Percentiles rank a stretch among this genome's conserved stretches.
phyloP scores from a whole-genome alignment of 2,888 invertebrate species.

The Spodoptera littoralis region DNA sequence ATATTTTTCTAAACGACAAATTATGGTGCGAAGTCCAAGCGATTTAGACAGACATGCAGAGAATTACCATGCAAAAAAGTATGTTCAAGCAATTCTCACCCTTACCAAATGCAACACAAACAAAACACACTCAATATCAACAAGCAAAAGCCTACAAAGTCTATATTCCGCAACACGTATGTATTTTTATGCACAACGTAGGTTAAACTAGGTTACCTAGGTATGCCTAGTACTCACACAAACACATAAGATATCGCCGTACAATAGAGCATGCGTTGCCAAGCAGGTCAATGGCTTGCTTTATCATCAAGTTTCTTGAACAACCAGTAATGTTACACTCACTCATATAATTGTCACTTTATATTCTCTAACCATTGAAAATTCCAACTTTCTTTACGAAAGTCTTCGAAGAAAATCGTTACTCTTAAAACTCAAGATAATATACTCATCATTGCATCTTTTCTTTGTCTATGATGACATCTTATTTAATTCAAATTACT shows the following conservation, averaged over 20 bases:
- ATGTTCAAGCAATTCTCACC: too few relatives aligned
- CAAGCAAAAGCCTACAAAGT: neutral
- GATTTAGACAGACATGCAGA: too few relatives aligned
- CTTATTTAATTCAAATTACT: too few relatives aligned
- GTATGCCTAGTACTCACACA: constrained; percentile 10
- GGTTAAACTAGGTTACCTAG: constrained; percentile 6
- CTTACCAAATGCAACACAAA: too few relatives aligned
- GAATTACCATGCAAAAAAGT: too few relatives aligned
- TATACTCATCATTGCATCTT: too few relatives aligned
- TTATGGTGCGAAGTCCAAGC: too few relatives aligned
- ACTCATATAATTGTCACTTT: constrained; percentile 7
- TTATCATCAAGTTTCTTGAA: constrained; percentile 52
- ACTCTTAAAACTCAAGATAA: too few relatives aligned
- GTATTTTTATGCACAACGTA: constrained; percentile 28
- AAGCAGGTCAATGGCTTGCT: constrained; percentile 59
- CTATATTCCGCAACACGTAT: constrained; percentile 25
- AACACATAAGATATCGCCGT: constrained; percentile 38
- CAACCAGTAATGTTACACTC: constrained; percentile 19
- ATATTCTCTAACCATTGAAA: constrained; percentile 10
- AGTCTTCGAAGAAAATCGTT: neutral
- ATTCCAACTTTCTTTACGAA: constrained; percentile 15
- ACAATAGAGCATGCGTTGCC: constrained; percentile 52
- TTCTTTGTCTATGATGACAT: too few relatives aligned
- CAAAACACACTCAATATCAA: neutral
- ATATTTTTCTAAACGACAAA: too few relatives aligned